phyloP scores from a whole-genome alignment of 2,888 invertebrate genomes.

The Halictus ligatus region DNA sequence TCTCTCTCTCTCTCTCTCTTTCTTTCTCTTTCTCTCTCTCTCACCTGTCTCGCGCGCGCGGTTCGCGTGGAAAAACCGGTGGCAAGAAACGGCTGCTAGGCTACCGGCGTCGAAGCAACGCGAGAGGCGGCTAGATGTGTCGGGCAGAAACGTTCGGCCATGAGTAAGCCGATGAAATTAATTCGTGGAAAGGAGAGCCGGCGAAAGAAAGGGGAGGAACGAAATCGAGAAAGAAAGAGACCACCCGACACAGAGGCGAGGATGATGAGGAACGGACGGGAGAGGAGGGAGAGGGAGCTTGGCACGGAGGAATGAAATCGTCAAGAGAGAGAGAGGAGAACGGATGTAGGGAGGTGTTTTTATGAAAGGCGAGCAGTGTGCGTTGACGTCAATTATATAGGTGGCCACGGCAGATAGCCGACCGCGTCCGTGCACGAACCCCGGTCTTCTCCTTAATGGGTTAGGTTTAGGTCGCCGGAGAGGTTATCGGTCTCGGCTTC shows the following conservation, averaged over 20 bases:
- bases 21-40: neutral
- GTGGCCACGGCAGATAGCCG: slow-evolving; percentile 81
- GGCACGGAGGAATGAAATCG: slow-evolving; percentile 76
- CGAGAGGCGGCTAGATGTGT: slow-evolving; percentile 72
- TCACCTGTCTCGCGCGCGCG: slow-evolving; percentile 35
- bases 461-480: slow-evolving; percentile 80
- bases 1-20: no score
- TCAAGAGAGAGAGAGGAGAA: slow-evolving; percentile 72
- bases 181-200: slow-evolving; percentile 73
- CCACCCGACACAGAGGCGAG: slow-evolving; percentile 26
- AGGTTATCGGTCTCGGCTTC: slow-evolving; percentile 78
- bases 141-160: slow-evolving; percentile 73
- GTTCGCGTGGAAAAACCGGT: neutral
- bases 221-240: slow-evolving; percentile 28
- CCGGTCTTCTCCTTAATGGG: slow-evolving; percentile 81
- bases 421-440: slow-evolving; percentile 63
- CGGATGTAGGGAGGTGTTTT: slow-evolving; percentile 84
- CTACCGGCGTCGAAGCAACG: neutral
- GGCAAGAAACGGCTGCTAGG: neutral
- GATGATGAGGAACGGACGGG: slow-evolving; percentile 20
- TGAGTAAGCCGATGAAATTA: slow-evolving; percentile 78
- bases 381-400: slow-evolving; percentile 84
- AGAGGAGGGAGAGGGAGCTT: neutral
- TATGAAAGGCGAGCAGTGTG: slow-evolving; percentile 83
- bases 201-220: slow-evolving; percentile 39